A percentile compares a stretch with the other conserved stretches of the same genome.
These are phyloP conservation scores for Drosophila navojoa DNA, from an alignment of 1,140 invertebrate genomes.

Conservation along the genomic window DNA sequence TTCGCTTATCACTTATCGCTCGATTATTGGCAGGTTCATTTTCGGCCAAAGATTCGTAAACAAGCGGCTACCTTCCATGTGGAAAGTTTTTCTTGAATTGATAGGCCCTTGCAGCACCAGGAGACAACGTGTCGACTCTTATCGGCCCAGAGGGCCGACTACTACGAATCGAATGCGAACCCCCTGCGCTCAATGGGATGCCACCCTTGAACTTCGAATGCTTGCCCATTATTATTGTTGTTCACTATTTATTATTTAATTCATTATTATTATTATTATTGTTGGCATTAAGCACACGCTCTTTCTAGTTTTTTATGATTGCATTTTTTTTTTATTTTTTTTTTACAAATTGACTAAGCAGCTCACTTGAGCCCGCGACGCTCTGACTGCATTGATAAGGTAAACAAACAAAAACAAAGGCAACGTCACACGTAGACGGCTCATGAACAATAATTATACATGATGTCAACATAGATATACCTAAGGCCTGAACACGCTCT, in stretches of 20 bases:
- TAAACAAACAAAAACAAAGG: conserved; percentile 36
- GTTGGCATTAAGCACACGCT: conserved; percentile 54
- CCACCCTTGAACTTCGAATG: conserved; percentile 61
- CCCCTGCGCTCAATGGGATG: neutral
- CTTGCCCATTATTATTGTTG: conserved; percentile 20
- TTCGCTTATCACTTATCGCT: conserved; percentile 21
- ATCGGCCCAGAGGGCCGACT: conserved; percentile 26
- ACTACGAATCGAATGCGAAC: neutral
- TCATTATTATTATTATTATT: conserved; percentile 50
- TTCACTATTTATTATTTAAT: conserved; percentile 19
- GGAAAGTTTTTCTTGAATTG: conserved; percentile 59
- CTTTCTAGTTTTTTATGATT: conserved; percentile 51
- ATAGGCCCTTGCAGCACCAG: conserved; percentile 36
- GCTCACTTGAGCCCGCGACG: neutral
- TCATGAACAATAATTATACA: conserved; percentile 42
- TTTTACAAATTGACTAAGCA: conserved; percentile 59
- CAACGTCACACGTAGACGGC: conserved; percentile 53
- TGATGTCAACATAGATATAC: conserved; percentile 22
- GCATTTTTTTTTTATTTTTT: conserved; percentile 46
- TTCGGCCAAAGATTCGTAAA: conserved; percentile 44
- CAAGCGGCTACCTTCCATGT: conserved; percentile 25
- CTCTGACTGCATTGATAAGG: conserved; percentile 27
- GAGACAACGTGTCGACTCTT: conserved; percentile 50
- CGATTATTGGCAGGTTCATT: conserved; percentile 25
- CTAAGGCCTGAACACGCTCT: neutral